A percentile compares a stretch with the other conserved stretches of the same genome.
These are phyloP conservation scores for Lucifuga dentata DNA, from an alignment of 2,113 vertebrate genomes.

Conservation along the genomic window DNA sequence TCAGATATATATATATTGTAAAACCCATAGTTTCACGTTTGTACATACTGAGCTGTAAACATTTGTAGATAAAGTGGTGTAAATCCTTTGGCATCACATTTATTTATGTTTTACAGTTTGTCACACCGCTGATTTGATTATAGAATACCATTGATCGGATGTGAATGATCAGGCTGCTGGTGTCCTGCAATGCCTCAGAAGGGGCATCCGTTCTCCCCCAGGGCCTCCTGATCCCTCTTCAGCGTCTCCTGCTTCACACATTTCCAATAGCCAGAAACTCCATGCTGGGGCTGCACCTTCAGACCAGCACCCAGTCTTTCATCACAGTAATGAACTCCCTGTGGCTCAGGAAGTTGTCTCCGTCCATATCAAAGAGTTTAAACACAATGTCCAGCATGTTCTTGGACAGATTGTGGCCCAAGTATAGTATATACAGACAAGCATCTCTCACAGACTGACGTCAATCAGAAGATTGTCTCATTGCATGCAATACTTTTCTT, in stretches of 20 bases:
- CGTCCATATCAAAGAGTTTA: conserved; percentile 97
- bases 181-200: conserved; percentile 77
- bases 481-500: too few species aligned
- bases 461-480: too few species aligned
- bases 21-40: too few species aligned
- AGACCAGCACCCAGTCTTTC: conserved; percentile 88
- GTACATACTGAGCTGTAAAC: conserved; percentile 33
- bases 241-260: conserved; percentile 96
- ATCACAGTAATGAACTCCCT: conserved; percentile 93
- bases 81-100: conserved; percentile 23
- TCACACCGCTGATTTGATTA: too few species aligned
- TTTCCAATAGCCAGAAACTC: conserved; percentile 93
- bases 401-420: conserved; percentile 93
- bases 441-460: too few species aligned
- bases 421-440: too few species aligned
- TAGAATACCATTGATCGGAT: too few species aligned
- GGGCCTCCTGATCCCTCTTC: conserved; percentile 92
- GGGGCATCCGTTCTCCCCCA: conserved; percentile 85
- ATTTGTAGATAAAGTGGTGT: conserved; percentile 32
- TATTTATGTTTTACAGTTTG: too few species aligned
- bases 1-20: too few species aligned
- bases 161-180: too few species aligned
- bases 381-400: conserved; percentile 95
- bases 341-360: conserved; percentile 94
- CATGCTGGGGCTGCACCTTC: conserved; percentile 90